A percentile compares a stretch with the other conserved stretches of the same genome.
These are phyloP conservation scores for Diplogasteroides magnus DNA, from an alignment of 1,140 invertebrate genomes.

Conservation along the genomic window DNA sequence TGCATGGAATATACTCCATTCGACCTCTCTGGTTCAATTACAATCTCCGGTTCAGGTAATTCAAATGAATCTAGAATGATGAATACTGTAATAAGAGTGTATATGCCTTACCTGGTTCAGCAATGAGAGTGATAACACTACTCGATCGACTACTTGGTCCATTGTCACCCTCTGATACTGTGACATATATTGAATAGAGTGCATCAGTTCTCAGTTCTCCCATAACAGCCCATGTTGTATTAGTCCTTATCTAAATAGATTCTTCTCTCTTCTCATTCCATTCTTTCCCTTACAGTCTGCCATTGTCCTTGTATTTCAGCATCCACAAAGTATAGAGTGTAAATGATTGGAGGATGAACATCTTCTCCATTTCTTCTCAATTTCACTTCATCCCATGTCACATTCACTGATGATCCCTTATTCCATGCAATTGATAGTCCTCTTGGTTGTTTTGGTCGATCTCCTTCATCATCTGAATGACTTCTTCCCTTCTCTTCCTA, in stretches of 20 bases:
- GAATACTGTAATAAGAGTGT: too few relatives aligned
- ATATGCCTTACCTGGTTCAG: constrained; percentile 1
- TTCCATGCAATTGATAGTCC: constrained; percentile 19
- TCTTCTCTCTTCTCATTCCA: neutral
- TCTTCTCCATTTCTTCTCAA: neutral
- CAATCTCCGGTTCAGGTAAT: constrained; percentile 19
- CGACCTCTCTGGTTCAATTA: constrained; percentile 11
- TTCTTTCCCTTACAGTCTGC: constrained; percentile 2
- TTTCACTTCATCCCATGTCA: constrained; percentile 22
- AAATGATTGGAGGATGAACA: constrained; percentile 4
- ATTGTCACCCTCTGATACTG: constrained; percentile 5
- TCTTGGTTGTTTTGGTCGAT: constrained; percentile 14
- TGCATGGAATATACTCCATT: constrained; percentile 7
- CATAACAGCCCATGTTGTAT: constrained; percentile 21
- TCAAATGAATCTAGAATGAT: constrained; percentile 2
- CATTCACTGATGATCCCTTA: constrained; percentile 15
- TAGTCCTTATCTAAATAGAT: constrained; percentile 9
- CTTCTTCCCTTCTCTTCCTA: too few relatives aligned
- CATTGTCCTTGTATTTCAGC: neutral
- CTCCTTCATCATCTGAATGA: constrained; percentile 3
- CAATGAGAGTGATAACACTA: constrained; percentile 15
- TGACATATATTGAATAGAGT: constrained; percentile 21
- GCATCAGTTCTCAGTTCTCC: constrained; percentile 14
- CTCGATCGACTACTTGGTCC: constrained; percentile 11
- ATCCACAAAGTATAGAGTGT: constrained; percentile 12